These are phyloP conservation scores for Xiphydria camelus DNA, from an alignment of 2,888 invertebrate species.

Conservation along the genomic window DNA sequence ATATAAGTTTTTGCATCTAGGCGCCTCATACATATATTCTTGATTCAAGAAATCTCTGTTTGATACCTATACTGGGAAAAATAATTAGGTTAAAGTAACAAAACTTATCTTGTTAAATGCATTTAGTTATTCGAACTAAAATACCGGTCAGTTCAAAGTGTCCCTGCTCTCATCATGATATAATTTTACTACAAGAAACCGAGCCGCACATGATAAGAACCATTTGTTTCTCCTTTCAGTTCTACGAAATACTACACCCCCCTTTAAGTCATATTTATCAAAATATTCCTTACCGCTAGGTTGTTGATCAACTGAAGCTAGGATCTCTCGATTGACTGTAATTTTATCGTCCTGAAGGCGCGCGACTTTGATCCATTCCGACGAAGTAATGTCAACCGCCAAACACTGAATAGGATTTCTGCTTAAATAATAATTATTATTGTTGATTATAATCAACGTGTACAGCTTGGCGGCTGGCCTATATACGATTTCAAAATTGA, in stretches of 20 bases:
- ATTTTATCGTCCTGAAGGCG: not conserved
- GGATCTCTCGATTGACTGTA: not conserved
- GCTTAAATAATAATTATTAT: conserved; percentile 17
- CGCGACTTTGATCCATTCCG: conserved; percentile 9
- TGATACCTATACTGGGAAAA: no score
- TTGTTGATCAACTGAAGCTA: not conserved
- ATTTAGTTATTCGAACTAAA: no score
- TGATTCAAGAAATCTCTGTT: no score
- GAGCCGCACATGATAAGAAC: conserved; percentile 39
- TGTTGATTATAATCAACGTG: conserved; percentile 18
- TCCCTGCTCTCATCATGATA: conserved; percentile 51
- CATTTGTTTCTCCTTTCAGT: conserved; percentile 27
- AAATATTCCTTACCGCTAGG: conserved; percentile 16
- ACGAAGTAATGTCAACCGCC: not conserved
- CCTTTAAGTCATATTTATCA: conserved; percentile 17
- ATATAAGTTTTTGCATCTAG: no score
- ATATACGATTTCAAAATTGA: conserved; percentile 15
- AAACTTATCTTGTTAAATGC: no score
- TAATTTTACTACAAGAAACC: conserved; percentile 38
- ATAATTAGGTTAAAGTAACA: no score
- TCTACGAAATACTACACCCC: conserved; percentile 20
- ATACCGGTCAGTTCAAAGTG: no score
- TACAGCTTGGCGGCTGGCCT: conserved; percentile 12
- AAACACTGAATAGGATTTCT: conserved; percentile 6
- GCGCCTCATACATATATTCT: no score